phyloP scores from a whole-genome alignment of 2,113 vertebrate species.

The Megalops atlanticus region DNA sequence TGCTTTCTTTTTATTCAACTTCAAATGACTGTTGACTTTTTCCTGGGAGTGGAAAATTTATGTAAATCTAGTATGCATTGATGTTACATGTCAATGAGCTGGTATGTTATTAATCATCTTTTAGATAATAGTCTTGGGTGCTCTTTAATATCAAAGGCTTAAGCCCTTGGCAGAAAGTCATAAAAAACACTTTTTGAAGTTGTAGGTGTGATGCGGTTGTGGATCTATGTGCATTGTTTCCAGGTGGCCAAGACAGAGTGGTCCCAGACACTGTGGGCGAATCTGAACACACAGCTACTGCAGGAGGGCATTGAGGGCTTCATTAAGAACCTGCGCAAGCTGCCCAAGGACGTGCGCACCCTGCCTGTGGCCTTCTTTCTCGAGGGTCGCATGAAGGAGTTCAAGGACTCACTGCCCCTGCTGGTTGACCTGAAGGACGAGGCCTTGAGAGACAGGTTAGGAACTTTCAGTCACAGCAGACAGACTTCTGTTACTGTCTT shows the following conservation, averaged over 20 bases:
- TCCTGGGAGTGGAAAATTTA: too few relatives aligned
- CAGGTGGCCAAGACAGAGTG: slow-evolving; percentile 86
- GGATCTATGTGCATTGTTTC: slow-evolving; percentile 16
- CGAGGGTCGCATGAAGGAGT: slow-evolving; percentile 86
- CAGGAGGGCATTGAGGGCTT: slow-evolving; percentile 85
- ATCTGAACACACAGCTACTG: slow-evolving; percentile 85
- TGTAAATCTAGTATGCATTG: too few relatives aligned
- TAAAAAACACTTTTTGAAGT: too few relatives aligned
- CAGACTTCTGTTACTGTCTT: too few relatives aligned
- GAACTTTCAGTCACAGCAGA: too few relatives aligned
- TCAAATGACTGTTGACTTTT: too few relatives aligned
- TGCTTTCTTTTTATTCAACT: too few relatives aligned
- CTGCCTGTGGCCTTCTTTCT: slow-evolving; percentile 77
- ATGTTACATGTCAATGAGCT: too few relatives aligned
- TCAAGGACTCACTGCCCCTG: slow-evolving; percentile 87
- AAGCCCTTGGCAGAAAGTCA: too few relatives aligned
- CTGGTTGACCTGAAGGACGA: slow-evolving; percentile 92
- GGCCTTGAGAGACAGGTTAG: slow-evolving; percentile 89
- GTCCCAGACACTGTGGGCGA: slow-evolving; percentile 90
- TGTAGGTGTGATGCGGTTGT: neutral
- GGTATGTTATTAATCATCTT: too few relatives aligned
- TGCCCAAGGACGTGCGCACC: slow-evolving; percentile 76
- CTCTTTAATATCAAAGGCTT: too few relatives aligned
- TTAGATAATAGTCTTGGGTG: too few relatives aligned
- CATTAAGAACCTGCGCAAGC: slow-evolving; percentile 75